phyloP scores from a whole-genome alignment of 1,140 invertebrate species.

The Ceratoteleas bidentatus region DNA sequence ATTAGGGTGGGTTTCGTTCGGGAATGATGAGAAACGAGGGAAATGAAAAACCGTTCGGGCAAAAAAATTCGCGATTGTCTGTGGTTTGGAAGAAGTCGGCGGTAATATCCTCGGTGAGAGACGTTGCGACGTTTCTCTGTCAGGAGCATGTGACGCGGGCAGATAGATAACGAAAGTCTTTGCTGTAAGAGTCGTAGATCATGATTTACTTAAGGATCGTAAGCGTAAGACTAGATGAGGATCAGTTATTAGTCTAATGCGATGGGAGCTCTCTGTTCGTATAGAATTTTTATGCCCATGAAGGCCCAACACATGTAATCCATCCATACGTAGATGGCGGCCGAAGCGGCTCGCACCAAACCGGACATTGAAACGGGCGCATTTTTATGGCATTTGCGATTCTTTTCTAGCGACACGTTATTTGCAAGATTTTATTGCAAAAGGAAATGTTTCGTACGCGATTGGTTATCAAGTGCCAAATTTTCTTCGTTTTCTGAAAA shows the following conservation, averaged over 20 bases:
- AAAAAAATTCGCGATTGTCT: constrained; percentile 5
- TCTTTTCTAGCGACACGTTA: too few species aligned
- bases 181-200: constrained; percentile 33
- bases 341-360: constrained; percentile 66
- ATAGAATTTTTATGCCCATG: constrained; percentile 77
- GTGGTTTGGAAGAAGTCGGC: too few species aligned
- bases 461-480: too few species aligned
- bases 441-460: constrained; percentile 26
- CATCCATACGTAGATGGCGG: constrained; percentile 77
- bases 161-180: constrained; percentile 47
- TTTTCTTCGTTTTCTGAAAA: too few species aligned
- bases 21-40: too few species aligned
- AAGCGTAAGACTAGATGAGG: constrained; percentile 54
- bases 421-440: too few species aligned
- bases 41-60: constrained; percentile 6
- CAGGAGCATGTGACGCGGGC: too few species aligned
- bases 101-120: too few species aligned
- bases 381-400: too few species aligned
- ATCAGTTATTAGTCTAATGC: constrained; percentile 61
- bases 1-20: too few species aligned
- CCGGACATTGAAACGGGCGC: constrained; percentile 70
- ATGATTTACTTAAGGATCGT: constrained; percentile 53
- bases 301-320: constrained; percentile 79
- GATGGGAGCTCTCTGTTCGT: constrained; percentile 70
- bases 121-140: too few species aligned